Percentiles rank a stretch among this genome's conserved stretches.
These are phyloP conservation scores for Xenus cinereus DNA, from an alignment of 2,113 vertebrate species.

Conservation along the genomic window DNA sequence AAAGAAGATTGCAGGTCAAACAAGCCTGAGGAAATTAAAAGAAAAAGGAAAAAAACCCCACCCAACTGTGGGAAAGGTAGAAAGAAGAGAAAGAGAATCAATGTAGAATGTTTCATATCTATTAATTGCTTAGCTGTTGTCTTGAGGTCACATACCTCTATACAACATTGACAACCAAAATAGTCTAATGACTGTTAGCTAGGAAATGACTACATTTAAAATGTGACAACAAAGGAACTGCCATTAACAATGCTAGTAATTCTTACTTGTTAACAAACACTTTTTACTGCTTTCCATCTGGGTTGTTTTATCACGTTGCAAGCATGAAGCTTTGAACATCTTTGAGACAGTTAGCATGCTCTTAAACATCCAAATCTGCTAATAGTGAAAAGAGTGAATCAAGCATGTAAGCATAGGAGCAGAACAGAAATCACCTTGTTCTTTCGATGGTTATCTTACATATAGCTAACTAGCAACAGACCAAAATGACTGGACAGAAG, in stretches of 20 bases:
- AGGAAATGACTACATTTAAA: not conserved
- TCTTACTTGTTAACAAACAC: not conserved
- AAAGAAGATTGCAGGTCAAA: conserved; percentile 19
- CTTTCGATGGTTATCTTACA: not conserved
- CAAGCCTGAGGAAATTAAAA: conserved; percentile 3
- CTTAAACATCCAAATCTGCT: not conserved
- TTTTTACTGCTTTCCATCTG: not conserved
- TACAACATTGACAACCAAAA: not conserved
- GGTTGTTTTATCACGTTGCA: not conserved
- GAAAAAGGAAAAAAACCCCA: not conserved
- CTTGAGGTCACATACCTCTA: not conserved
- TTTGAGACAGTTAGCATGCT: not conserved
- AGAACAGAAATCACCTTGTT: not conserved
- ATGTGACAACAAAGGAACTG: not conserved
- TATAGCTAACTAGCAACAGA: not conserved
- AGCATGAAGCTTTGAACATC: not conserved
- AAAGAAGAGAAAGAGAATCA: not conserved
- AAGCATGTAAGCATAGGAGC: not conserved
- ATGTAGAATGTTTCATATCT: not conserved
- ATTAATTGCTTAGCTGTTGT: not conserved
- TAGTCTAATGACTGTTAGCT: not conserved
- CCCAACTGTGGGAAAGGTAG: not conserved
- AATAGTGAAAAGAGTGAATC: not conserved
- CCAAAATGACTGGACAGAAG: not conserved
- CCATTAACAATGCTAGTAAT: not conserved